Evolutionary conservation across 2,113 vertebrate species (phyloP).

Genomic region (Monopterus albus): DNA sequence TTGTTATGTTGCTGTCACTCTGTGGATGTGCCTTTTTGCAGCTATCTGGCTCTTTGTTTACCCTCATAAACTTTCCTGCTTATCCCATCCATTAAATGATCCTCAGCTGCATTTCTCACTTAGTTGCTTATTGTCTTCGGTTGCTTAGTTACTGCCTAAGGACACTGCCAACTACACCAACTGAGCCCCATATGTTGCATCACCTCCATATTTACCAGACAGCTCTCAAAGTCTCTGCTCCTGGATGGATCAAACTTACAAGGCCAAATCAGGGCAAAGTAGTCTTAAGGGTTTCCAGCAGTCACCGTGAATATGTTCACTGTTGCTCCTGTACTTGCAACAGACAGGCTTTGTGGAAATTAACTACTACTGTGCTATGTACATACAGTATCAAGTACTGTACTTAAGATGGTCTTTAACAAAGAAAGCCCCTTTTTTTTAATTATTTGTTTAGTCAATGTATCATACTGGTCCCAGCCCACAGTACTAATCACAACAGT

Average conservation of each 20-base stretch:
- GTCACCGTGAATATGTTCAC: constrained; percentile 1
- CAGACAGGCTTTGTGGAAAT: neutral
- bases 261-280: constrained; percentile 57
- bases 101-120: constrained; percentile 33
- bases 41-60: constrained; percentile 30
- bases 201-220: constrained; percentile 51
- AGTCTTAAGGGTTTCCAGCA: constrained; percentile 33
- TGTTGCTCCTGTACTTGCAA: constrained; percentile 3
- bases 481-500: no score
- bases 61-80: constrained; percentile 2
- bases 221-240: constrained; percentile 28
- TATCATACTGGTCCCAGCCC: neutral
- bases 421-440: no score
- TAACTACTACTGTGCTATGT: neutral
- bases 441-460: neutral
- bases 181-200: constrained; percentile 64
- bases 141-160: constrained; percentile 46
- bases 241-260: constrained; percentile 41
- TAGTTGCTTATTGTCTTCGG: constrained; percentile 6
- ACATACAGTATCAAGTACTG: no score
- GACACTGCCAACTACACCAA: constrained; percentile 46
- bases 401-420: no score
- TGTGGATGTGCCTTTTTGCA: constrained; percentile 23
- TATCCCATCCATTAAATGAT: constrained; percentile 47
- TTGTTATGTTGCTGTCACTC: constrained; percentile 18